Evolutionary conservation across 2,113 vertebrate species (phyloP).

Genomic region (Sporophila hypoxantha): DNA sequence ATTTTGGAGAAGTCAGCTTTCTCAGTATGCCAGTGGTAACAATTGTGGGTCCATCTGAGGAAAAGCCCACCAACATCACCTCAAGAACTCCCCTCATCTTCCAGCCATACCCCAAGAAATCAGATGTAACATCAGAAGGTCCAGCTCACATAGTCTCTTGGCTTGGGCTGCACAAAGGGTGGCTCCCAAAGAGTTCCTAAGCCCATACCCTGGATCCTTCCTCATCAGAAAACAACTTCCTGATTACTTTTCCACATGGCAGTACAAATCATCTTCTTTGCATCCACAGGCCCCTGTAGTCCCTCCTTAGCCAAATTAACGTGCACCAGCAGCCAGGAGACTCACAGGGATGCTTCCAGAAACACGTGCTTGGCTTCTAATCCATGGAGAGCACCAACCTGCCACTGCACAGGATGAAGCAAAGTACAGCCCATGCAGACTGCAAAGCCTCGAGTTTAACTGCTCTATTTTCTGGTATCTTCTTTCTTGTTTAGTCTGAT

Average conservation of each 20-base stretch:
- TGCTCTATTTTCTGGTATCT: neutral
- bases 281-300: neutral
- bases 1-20: neutral
- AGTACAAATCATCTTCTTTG: neutral
- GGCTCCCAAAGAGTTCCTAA: neutral
- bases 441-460: neutral
- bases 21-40: neutral
- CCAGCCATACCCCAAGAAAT: neutral
- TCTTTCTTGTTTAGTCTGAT: neutral
- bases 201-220: neutral
- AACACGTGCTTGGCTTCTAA: accelerated
- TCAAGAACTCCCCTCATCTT: neutral
- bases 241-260: neutral
- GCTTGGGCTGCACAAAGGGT: neutral
- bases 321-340: accelerated
- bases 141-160: neutral
- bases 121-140: neutral
- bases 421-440: neutral
- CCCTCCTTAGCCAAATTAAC: neutral
- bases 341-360: neutral
- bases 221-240: neutral
- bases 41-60: neutral
- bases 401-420: neutral
- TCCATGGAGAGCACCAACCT: neutral
- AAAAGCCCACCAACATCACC: neutral